Evolutionary conservation across 2,888 invertebrate species (phyloP).

Genomic region (Hirtodrosophila alboralis): DNA sequence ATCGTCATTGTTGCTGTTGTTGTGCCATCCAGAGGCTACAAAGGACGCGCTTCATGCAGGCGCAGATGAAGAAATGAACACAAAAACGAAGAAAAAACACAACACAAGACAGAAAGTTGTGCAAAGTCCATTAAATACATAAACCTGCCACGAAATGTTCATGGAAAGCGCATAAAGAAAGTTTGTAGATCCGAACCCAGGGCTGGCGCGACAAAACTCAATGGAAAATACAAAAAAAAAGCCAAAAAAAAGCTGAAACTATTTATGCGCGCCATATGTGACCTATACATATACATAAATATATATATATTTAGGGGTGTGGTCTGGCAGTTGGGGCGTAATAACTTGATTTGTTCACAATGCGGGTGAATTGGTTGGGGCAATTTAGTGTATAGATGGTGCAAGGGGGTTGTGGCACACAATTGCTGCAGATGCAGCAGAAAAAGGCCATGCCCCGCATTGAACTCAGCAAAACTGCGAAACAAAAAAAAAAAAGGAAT

Average conservation of each 20-base stretch:
- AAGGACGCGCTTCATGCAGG: slow-evolving; percentile 41
- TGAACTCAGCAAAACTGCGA: slow-evolving; percentile 42
- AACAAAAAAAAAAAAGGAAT: too few species aligned
- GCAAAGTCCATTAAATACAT: slow-evolving; percentile 82
- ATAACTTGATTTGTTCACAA: slow-evolving; percentile 77
- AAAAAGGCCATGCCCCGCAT: slow-evolving; percentile 52
- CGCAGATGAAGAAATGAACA: slow-evolving; percentile 35
- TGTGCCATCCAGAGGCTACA: slow-evolving; percentile 4
- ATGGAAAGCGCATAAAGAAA: slow-evolving; percentile 80
- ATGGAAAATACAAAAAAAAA: slow-evolving; percentile 70
- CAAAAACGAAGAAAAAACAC: slow-evolving; percentile 14
- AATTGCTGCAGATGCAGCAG: slow-evolving; percentile 70
- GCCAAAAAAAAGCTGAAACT: slow-evolving; percentile 70
- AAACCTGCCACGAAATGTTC: slow-evolving; percentile 81
- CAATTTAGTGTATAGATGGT: slow-evolving; percentile 1
- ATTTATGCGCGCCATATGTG: slow-evolving; percentile 77
- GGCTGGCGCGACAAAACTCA: slow-evolving; percentile 55
- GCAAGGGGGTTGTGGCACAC: slow-evolving; percentile 12
- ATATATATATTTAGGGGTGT: slow-evolving; percentile 4
- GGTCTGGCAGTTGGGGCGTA: slow-evolving; percentile 42
- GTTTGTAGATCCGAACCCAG: slow-evolving; percentile 55
- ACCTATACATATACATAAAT: slow-evolving; percentile 41
- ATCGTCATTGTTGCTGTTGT: slow-evolving; percentile 25
- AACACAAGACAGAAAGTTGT: slow-evolving; percentile 54
- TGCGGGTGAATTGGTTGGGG: slow-evolving; percentile 58